These are phyloP conservation scores for Oeneis ivallda DNA, from an alignment of 2,888 invertebrate species.

Conservation along the genomic window DNA sequence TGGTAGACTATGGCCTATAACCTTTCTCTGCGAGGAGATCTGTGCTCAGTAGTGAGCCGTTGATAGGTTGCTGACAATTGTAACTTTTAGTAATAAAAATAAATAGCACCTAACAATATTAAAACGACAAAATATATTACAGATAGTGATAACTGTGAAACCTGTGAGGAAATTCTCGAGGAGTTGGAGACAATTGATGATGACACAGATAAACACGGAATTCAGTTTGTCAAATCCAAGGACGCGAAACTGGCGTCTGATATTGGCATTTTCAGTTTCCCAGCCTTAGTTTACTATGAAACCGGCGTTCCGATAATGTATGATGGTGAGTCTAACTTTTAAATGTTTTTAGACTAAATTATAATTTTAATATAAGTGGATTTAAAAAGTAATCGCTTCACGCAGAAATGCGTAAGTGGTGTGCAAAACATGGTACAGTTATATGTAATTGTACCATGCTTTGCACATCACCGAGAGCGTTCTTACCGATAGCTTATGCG, in stretches of 20 bases:
- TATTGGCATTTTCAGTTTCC: constrained; percentile 95
- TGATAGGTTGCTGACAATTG: no score
- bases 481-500: no score
- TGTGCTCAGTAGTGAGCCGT: neutral
- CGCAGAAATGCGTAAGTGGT: no score
- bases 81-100: no score
- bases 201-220: constrained; percentile 95
- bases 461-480: no score
- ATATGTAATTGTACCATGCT: no score
- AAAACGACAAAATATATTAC: constrained; percentile 20
- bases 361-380: neutral
- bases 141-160: constrained; percentile 93
- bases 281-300: constrained; percentile 95
- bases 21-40: no score
- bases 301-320: constrained; percentile 97
- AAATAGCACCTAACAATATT: neutral
- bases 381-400: no score
- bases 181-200: constrained; percentile 96
- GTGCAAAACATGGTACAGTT: no score
- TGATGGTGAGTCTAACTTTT: constrained; percentile 86
- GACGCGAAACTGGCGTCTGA: constrained; percentile 94
- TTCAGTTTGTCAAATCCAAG: constrained; percentile 96
- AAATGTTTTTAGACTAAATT: neutral
- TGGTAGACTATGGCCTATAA: no score
- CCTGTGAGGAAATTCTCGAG: constrained; percentile 91